Evolutionary conservation across 2,113 vertebrate species (phyloP), one percentile per base, ranked within the genome.

Genomic region (Psilopsiagon aurifrons): DNA sequence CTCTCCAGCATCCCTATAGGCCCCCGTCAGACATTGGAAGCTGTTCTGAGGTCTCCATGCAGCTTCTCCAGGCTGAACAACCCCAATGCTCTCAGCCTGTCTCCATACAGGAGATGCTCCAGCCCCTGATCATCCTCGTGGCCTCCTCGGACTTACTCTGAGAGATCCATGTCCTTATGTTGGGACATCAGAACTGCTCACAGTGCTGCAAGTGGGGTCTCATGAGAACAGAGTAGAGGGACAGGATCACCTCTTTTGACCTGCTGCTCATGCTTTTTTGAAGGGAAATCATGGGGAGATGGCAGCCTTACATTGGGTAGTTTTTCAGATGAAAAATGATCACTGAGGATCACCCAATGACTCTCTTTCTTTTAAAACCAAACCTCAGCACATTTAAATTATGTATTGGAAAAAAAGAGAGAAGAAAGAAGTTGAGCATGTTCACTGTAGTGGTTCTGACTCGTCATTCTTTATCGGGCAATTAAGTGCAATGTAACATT

Each of bases 401-500:
- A 41, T 43, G 71, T 59, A 37, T 18, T 64, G 6, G 0, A 9
- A 17, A 7, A 4, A 1, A 16, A 2, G 35, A 33, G 57, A 29
- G 15, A 76, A 31, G 17, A 23, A 17, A 13, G 5, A 20, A 46
- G 5, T 70, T 27, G 22, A 60, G 13, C 17, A 24, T 4, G 24
- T 73, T 83, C 83, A 75, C 17, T 52, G 11, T 51, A 69, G 92
- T 82, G 79, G 80, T 94, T 93, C 67, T 93, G 62, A 73, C 95
- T 93, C 83, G 94, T 87, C 92, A 92, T 94, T 91, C 59, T 87
- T 96, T 88, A 97, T 90, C 39, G 2, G 88, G 94, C 94, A 96
- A 97, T 96, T 97, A 95, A 94, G 94, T 77, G 80, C 70, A 81
- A 76, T 64, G 87, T 94, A 92, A 93, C 91, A 95, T 95, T 95